Evolutionary conservation across 2,888 invertebrate species (phyloP), one percentile per base, ranked within the genome.

Genomic region (Trissolcus japonicus): DNA sequence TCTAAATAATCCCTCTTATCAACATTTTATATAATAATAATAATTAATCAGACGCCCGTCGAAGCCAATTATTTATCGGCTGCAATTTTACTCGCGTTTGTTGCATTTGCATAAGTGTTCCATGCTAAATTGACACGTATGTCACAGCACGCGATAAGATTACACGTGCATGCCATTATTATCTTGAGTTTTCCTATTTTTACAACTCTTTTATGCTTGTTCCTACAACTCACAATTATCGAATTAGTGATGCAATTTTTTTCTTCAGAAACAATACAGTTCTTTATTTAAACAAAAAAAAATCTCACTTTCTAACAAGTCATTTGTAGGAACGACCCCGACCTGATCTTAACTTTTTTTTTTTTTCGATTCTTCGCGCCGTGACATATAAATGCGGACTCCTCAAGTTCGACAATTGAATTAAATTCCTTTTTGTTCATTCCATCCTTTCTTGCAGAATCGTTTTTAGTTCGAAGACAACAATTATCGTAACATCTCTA

Each of bases 1-100:
- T 76, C 66, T 68, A 76, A 76, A 79, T 73, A 79, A 73, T 67
- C 56, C 62, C 76, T 63, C 60, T 74, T 69, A 79, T 79, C 79
- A 40, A 40, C 29, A 46, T 56, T 79, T 73, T 76, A 73, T 76
- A 69, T 41, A 71, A 78, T 51, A 40, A 66, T 60, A 61, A 66
- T 71, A 54, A 74, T 71, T 78, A 71, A 74, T 78, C 67, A 66
- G 59, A 62, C 46, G 11, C 17, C 21, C 40, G 69, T 69, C 65
- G 21, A 53, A 48, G 13, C 61, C 62, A 66, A 74, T 78, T 78
- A 61, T 68, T 74, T 53, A 62, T 65, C 43, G 35, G 13, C 17
- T 40, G 29, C 55, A 41, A 43, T 65, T 60, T 60, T 78, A 68
- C 55, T 55, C 40, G 9, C 46, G 46, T 46, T 16, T 16, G 16